Evolutionary conservation across 1,140 invertebrate species (phyloP).

Genomic region (Drosophila santomea): DNA sequence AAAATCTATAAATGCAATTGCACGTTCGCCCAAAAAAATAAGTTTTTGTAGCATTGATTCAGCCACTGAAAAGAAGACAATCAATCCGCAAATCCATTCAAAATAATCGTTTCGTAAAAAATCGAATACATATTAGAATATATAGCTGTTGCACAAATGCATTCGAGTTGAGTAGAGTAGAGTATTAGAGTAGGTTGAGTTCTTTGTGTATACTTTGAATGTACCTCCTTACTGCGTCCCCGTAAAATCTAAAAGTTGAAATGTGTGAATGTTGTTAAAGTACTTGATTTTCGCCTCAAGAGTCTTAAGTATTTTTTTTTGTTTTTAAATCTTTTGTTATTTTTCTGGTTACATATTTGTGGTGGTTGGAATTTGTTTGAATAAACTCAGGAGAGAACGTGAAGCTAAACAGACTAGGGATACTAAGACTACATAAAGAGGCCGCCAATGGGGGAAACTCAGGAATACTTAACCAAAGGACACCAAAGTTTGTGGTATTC

Average conservation of each 20-base stretch:
- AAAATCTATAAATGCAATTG: slow-evolving; percentile 18
- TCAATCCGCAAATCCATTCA: slow-evolving; percentile 50
- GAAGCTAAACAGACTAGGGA: slow-evolving; percentile 37
- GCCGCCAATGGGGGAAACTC: slow-evolving; percentile 18
- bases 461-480: not conserved
- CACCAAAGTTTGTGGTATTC: slow-evolving; percentile 8
- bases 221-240: slow-evolving; percentile 85
- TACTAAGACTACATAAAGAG: slow-evolving; percentile 42
- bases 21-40: slow-evolving; percentile 15
- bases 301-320: slow-evolving; percentile 6
- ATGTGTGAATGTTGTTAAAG: slow-evolving; percentile 69
- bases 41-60: slow-evolving; percentile 57
- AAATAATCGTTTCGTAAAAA: slow-evolving; percentile 23
- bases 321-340: not conserved
- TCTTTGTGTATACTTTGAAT: slow-evolving; percentile 82
- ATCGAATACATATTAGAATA: slow-evolving; percentile 44
- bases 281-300: slow-evolving; percentile 26
- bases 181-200: slow-evolving; percentile 76
- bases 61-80: slow-evolving; percentile 65
- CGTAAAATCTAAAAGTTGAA: slow-evolving; percentile 84
- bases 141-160: slow-evolving; percentile 71
- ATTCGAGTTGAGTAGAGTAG: slow-evolving; percentile 69
- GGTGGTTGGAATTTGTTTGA: slow-evolving; percentile 23
- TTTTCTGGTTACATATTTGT: slow-evolving; percentile 7
- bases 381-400: slow-evolving; percentile 24